Evolutionary conservation across 2,888 invertebrate species (phyloP).

Genomic region (Anthrax anthrax): DNA sequence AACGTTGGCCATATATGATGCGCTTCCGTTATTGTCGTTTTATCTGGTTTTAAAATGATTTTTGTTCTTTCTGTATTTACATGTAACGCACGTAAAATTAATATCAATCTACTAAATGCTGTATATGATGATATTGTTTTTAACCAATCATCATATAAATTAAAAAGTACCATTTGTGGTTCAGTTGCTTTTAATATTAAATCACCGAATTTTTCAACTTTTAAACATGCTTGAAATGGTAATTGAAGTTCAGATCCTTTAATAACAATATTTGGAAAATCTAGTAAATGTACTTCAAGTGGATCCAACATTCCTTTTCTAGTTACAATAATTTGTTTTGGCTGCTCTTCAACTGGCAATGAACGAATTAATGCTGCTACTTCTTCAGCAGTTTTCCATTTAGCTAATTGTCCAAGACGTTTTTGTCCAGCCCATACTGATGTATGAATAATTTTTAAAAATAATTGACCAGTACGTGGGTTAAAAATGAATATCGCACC

Average conservation of each 20-base stretch:
- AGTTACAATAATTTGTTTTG: conserved; percentile 99
- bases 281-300: conserved; percentile 96
- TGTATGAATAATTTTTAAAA: conserved; percentile 99
- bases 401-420: conserved; percentile 96
- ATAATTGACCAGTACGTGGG: conserved; percentile 95
- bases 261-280: conserved; percentile 99
- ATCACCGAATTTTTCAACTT: conserved; percentile 99
- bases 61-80: conserved; percentile 99
- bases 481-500: conserved; percentile 99
- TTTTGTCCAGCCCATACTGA: conserved; percentile 99
- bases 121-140: conserved; percentile 99
- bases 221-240: conserved; percentile 97
- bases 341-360: conserved; percentile 97
- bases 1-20: conserved; percentile 99
- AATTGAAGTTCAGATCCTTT: conserved; percentile 97
- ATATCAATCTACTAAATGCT: conserved; percentile 91
- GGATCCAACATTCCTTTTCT: conserved; percentile 99
- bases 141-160: conserved; percentile 98
- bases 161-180: conserved; percentile 99
- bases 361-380: conserved; percentile 98
- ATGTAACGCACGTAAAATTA: conserved; percentile 91
- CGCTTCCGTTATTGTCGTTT: conserved; percentile 95
- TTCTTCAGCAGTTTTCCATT: conserved; percentile 99
- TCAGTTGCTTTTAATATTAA: conserved; percentile 97
- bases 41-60: conserved; percentile 95